These are phyloP conservation scores for Chelmon rostratus DNA, from an alignment of 2,797 vertebrate genomes.

Conservation along the genomic window DNA sequence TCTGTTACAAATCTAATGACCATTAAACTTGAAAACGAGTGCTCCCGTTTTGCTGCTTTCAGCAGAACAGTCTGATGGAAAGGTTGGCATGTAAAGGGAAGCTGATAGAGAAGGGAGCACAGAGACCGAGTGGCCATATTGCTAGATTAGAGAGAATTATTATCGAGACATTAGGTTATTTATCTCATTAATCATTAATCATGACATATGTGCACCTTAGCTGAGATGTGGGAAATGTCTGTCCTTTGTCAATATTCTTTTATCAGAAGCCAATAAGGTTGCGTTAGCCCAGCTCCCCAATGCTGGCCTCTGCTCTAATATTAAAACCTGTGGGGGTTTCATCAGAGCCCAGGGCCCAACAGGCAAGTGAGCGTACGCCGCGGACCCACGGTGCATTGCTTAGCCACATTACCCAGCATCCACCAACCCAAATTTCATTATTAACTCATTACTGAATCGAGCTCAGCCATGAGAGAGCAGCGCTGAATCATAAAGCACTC, in stretches of 20 bases:
- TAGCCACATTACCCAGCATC: conserved; percentile 86
- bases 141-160: conserved; percentile 85
- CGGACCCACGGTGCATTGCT: conserved; percentile 81
- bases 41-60: conserved; percentile 78
- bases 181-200: conserved; percentile 86
- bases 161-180: conserved; percentile 85
- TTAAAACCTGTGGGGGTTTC: conserved; percentile 85
- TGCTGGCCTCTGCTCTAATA: conserved; percentile 75
- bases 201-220: conserved; percentile 47
- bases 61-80: conserved; percentile 77
- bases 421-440: conserved; percentile 88
- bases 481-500: conserved; percentile 85
- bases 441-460: conserved; percentile 86
- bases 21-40: conserved; percentile 82
- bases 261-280: conserved; percentile 86
- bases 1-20: conserved; percentile 80
- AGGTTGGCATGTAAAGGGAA: conserved; percentile 44
- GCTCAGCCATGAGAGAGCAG: conserved; percentile 71
- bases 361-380: conserved; percentile 80
- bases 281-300: conserved; percentile 56
- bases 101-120: conserved; percentile 33
- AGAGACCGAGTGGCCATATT: conserved; percentile 64
- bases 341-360: conserved; percentile 81
- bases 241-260: conserved; percentile 86
- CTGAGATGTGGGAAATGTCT: conserved; percentile 79